Evolutionary conservation across 2,888 invertebrate genomes (phyloP).

Genomic region (Drosophila melanosoma): DNA sequence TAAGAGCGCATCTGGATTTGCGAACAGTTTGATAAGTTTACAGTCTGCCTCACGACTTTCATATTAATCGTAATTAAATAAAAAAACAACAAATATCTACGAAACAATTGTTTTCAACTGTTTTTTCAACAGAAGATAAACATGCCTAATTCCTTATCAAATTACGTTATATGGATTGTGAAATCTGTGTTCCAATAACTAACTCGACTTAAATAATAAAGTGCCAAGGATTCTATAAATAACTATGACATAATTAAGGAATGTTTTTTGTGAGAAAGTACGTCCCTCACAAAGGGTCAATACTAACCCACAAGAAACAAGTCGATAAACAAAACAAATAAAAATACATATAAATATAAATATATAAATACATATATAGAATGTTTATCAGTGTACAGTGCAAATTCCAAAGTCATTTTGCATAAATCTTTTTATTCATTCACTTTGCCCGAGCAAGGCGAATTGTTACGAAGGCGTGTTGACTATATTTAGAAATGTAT

Average conservation of each 20-base stretch:
- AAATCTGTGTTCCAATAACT: slow-evolving; percentile 20
- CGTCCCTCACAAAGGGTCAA: slow-evolving; percentile 18
- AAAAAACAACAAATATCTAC: neutral
- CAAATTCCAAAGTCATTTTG: slow-evolving; percentile 57
- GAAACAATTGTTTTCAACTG: slow-evolving; percentile 29
- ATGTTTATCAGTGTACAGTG: slow-evolving; percentile 12
- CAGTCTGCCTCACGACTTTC: neutral
- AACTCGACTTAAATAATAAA: slow-evolving; percentile 25
- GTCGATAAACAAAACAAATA: slow-evolving; percentile 51
- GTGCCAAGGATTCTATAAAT: neutral
- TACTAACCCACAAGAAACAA: slow-evolving; percentile 28
- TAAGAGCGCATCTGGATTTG: neutral
- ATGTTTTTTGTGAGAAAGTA: slow-evolving; percentile 40
- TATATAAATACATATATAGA: slow-evolving; percentile 10
- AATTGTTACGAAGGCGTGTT: slow-evolving; percentile 28
- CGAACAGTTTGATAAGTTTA: neutral
- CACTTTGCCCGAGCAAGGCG: slow-evolving; percentile 29
- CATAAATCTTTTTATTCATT: slow-evolving; percentile 71
- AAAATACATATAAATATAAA: slow-evolving; percentile 21
- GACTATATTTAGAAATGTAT: slow-evolving; percentile 53
- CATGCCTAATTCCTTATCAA: slow-evolving; percentile 10
- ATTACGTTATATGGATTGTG: slow-evolving; percentile 2
- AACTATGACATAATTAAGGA: slow-evolving; percentile 64
- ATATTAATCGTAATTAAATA: neutral
- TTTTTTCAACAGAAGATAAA: neutral